Evolutionary conservation across 2,797 vertebrate genomes (phyloP).

Genomic region (Todus mexicanus): DNA sequence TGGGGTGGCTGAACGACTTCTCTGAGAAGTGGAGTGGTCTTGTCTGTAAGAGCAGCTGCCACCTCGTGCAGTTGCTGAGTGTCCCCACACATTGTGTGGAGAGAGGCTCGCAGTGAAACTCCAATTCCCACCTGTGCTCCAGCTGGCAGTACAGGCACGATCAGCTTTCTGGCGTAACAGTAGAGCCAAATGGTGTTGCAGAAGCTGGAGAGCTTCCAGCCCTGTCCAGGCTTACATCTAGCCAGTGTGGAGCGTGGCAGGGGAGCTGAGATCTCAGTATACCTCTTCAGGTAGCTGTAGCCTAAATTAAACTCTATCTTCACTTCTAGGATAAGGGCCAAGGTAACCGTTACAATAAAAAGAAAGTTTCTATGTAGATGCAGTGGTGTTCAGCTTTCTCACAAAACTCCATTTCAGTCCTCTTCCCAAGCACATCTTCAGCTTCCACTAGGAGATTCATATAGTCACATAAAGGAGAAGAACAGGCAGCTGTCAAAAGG

Average conservation of each 20-base stretch:
- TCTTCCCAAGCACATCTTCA: not conserved
- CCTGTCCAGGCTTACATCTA: not conserved
- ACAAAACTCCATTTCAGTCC: not conserved
- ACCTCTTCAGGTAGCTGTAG: not conserved
- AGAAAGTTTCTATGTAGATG: not conserved
- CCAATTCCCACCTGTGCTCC: not conserved
- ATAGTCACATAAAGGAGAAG: not conserved
- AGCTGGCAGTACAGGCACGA: not conserved
- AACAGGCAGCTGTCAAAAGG: not conserved
- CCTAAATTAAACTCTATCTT: not conserved
- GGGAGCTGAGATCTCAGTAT: not conserved
- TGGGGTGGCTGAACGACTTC: not conserved
- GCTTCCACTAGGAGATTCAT: not conserved
- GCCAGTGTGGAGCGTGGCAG: not conserved
- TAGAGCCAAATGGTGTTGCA: not conserved
- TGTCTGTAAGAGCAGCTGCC: not conserved
- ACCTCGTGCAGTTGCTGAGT: not conserved
- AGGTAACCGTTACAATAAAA: not conserved
- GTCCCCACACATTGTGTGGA: not conserved
- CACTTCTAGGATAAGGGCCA: not conserved
- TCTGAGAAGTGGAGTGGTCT: not conserved
- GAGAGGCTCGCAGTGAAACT: not conserved
- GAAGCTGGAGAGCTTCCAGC: not conserved
- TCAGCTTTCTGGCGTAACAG: not conserved
- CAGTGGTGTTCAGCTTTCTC: not conserved